A percentile compares a stretch with the other conserved stretches of the same genome.
These are phyloP conservation scores for Hydractinia symbiolongicarpus DNA, from an alignment of 30 jellyfish, hydroid and myxozoan genomes.

Conservation along the genomic window DNA sequence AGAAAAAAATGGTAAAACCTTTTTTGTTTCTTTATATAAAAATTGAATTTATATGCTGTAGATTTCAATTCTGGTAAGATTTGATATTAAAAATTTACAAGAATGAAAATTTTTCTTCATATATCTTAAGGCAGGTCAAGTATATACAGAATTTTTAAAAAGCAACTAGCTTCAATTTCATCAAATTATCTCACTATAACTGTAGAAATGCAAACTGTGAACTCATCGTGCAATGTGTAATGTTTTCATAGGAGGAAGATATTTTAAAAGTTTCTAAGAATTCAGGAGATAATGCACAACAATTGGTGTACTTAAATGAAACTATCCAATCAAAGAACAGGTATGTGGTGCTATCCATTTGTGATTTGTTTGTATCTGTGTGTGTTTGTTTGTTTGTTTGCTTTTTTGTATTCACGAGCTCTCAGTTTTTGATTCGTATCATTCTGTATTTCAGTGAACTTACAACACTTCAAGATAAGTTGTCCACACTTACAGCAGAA, in stretches of 20 bases:
- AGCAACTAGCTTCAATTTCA: not conserved
- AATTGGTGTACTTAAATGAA: conserved; percentile 47
- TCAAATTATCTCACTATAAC: not conserved
- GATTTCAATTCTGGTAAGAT: too few relatives aligned
- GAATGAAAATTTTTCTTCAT: too few relatives aligned
- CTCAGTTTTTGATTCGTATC: not conserved
- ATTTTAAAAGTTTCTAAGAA: conserved; percentile 47
- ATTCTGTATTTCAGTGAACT: conserved; percentile 24
- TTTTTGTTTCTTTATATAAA: not conserved
- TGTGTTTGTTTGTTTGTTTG: too few relatives aligned
- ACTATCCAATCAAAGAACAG: conserved; percentile 47
- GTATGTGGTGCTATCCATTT: conserved; percentile 16
- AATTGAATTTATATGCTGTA: too few relatives aligned
- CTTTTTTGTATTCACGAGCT: not conserved
- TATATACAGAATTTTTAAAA: too few relatives aligned
- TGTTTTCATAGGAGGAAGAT: conserved; percentile 61
- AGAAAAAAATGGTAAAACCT: conserved; percentile 43
- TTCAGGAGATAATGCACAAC: conserved; percentile 80
- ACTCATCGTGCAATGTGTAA: not conserved
- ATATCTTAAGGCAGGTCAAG: too few relatives aligned
- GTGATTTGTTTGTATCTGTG: not conserved
- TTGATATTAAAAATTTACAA: too few relatives aligned
- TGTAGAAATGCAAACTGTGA: not conserved
- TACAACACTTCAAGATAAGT: conserved; percentile 44
- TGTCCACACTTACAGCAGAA: conserved; percentile 36